Evolutionary conservation across 37 sponge, comb jelly and placozoan genomes (phyloP).

Genomic region (Diacarnus erythraeanus): DNA sequence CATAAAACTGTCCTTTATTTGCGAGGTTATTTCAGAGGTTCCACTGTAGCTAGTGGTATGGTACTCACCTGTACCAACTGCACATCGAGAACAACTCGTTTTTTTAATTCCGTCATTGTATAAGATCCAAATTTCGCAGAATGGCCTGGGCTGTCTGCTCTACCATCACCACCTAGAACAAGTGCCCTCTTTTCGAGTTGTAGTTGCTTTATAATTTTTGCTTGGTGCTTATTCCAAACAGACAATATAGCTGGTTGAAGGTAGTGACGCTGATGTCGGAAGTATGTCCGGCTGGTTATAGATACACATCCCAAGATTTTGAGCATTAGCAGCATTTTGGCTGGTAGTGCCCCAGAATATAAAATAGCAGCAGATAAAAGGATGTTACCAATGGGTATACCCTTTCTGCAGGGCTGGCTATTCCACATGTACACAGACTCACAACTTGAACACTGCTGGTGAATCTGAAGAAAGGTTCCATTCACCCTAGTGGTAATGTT

Average conservation of each 20-base stretch:
- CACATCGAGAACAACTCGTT: neutral
- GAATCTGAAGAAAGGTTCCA: slow-evolving; percentile 35
- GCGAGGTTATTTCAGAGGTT: too few relatives aligned
- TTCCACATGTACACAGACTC: slow-evolving; percentile 13
- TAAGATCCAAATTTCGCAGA: slow-evolving; percentile 51
- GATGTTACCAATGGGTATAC: slow-evolving; percentile 60
- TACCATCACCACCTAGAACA: slow-evolving; percentile 57
- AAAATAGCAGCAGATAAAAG: slow-evolving; percentile 46
- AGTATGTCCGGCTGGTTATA: slow-evolving; percentile 41
- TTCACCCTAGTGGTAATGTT: slow-evolving; percentile 15
- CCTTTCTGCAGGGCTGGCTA: slow-evolving; percentile 42
- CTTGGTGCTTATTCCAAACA: slow-evolving; percentile 39
- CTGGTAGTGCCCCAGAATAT: slow-evolving; percentile 49
- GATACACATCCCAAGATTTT: slow-evolving; percentile 11
- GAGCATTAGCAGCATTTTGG: slow-evolving; percentile 36
- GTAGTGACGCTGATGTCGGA: slow-evolving; percentile 44
- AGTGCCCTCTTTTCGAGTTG: slow-evolving; percentile 13
- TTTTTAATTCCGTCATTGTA: slow-evolving; percentile 14
- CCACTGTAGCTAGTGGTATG: neutral
- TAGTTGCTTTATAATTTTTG: slow-evolving; percentile 9
- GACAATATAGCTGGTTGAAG: slow-evolving; percentile 25
- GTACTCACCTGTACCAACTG: neutral
- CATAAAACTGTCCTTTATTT: too few relatives aligned
- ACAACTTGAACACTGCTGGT: slow-evolving; percentile 22
- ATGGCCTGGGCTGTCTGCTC: slow-evolving; percentile 64